Percentiles rank a stretch among this genome's conserved stretches.
These are phyloP conservation scores for Epiperipatus broadwayi DNA, from an alignment of 2,888 invertebrate species.

Conservation along the genomic window DNA sequence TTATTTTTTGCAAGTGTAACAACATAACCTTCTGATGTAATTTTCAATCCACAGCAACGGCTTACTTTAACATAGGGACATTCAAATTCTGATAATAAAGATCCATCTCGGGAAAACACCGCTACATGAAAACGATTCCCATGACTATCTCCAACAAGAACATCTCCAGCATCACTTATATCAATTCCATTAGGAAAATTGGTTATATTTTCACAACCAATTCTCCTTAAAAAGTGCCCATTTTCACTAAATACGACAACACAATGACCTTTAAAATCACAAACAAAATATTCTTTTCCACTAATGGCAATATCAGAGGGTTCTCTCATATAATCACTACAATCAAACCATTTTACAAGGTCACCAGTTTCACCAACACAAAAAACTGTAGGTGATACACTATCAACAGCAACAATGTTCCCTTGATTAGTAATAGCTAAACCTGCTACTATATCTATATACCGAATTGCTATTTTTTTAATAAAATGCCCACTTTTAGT, in stretches of 20 bases:
- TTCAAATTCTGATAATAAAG: slow-evolving; percentile 73
- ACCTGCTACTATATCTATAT: slow-evolving; percentile 53
- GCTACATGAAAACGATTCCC: slow-evolving; percentile 94
- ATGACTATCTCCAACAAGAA: slow-evolving; percentile 88
- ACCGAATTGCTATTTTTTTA: slow-evolving; percentile 69
- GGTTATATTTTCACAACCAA: slow-evolving; percentile 84
- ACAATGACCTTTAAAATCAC: slow-evolving; percentile 94
- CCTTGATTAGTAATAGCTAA: slow-evolving; percentile 77
- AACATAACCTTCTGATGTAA: slow-evolving; percentile 87
- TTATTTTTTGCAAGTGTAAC: slow-evolving; percentile 94
- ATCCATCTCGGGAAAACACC: slow-evolving; percentile 73
- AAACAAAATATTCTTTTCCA: slow-evolving; percentile 71
- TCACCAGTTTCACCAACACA: slow-evolving; percentile 79
- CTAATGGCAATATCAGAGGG: slow-evolving; percentile 90
- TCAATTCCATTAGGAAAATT: slow-evolving; percentile 96
- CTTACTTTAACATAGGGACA: slow-evolving; percentile 96
- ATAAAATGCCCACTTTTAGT: slow-evolving; percentile 85
- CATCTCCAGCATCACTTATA: slow-evolving; percentile 88
- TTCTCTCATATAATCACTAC: slow-evolving; percentile 91
- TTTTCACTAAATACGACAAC: slow-evolving; percentile 87
- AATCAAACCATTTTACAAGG: slow-evolving; percentile 86
- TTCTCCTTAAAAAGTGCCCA: slow-evolving; percentile 71
- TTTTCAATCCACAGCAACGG: slow-evolving; percentile 90
- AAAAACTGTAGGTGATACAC: slow-evolving; percentile 89
- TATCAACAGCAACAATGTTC: slow-evolving; percentile 87